phyloP scores from a whole-genome alignment of 2,888 invertebrate genomes.

The Listrodromus nycthemerus region DNA sequence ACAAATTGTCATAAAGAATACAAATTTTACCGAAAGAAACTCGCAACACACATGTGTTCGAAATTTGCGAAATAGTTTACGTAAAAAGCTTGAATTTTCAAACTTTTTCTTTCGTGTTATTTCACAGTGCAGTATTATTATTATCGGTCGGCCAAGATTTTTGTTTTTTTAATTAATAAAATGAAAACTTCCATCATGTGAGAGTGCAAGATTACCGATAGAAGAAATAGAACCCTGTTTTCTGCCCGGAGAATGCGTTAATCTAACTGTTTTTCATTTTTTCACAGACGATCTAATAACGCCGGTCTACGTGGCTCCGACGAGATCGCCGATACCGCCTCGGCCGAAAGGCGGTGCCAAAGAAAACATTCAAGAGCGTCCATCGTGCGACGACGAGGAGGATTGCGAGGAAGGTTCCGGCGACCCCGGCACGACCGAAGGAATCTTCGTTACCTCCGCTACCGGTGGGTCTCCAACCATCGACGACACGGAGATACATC shows the following conservation, averaged over 20 bases:
- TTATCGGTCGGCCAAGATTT: too few relatives aligned
- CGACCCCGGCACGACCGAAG: conserved; percentile 89
- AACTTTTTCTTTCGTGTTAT: too few relatives aligned
- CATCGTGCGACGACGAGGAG: conserved; percentile 93
- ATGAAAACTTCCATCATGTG: too few relatives aligned
- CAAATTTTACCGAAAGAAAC: too few relatives aligned
- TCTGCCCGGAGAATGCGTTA: background rate
- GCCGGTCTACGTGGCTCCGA: conserved; percentile 95
- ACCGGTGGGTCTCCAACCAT: conserved; percentile 73
- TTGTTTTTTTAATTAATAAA: too few relatives aligned
- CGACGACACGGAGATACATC: background rate
- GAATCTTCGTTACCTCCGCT: conserved; percentile 83
- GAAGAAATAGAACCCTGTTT: background rate
- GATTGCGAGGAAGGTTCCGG: conserved; percentile 94
- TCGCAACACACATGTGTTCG: too few relatives aligned
- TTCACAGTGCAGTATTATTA: too few relatives aligned
- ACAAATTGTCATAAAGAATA: too few relatives aligned
- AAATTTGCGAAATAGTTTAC: too few relatives aligned
- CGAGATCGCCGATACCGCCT: conserved; percentile 87
- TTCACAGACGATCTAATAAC: conserved; percentile 93
- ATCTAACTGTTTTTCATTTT: conserved; percentile 9
- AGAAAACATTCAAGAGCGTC: conserved; percentile 78
- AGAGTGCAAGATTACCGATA: background rate
- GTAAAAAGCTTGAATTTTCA: too few relatives aligned
- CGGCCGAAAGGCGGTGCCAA: conserved; percentile 77